phyloP scores from a whole-genome alignment of 1,140 invertebrate genomes.

The Drosophila nebulosa region DNA sequence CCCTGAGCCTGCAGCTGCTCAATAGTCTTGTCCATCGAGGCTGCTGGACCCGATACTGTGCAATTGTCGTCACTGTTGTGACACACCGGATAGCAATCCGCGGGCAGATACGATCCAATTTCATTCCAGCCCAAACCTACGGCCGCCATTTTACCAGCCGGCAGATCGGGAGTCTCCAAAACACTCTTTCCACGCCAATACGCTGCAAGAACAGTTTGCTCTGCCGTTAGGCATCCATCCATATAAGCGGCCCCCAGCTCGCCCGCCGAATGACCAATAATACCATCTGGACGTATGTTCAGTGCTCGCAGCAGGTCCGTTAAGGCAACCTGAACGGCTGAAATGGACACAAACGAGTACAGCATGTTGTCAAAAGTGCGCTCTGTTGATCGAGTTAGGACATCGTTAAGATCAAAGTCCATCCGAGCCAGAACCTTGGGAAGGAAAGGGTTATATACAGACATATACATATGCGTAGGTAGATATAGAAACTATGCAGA shows the following conservation, averaged over 20 bases:
- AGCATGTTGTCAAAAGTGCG: slow-evolving; percentile 90
- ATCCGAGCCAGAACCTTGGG: slow-evolving; percentile 75
- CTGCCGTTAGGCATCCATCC: slow-evolving; percentile 94
- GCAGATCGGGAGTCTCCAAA: slow-evolving; percentile 86
- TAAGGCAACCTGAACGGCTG: slow-evolving; percentile 96
- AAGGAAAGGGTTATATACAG: too few species aligned
- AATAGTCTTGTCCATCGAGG: slow-evolving; percentile 87
- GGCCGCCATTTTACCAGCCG: slow-evolving; percentile 91
- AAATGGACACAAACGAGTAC: slow-evolving; percentile 95
- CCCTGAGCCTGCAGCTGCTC: slow-evolving; percentile 84
- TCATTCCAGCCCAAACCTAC: slow-evolving; percentile 95
- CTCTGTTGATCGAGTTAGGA: slow-evolving; percentile 89
- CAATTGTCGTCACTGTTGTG: slow-evolving; percentile 96
- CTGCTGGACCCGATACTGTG: slow-evolving; percentile 93
- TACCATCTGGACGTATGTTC: slow-evolving; percentile 93
- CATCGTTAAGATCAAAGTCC: slow-evolving; percentile 89
- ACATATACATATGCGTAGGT: too few species aligned
- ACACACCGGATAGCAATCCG: slow-evolving; percentile 92
- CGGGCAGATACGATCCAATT: slow-evolving; percentile 86
- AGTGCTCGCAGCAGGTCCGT: slow-evolving; percentile 91
- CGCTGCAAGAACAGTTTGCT: slow-evolving; percentile 95
- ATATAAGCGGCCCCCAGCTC: slow-evolving; percentile 97
- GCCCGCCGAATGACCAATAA: slow-evolving; percentile 97
- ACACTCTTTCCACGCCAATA: slow-evolving; percentile 95
- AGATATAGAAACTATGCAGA: too few species aligned